phyloP scores from a whole-genome alignment of 1,140 invertebrate species.

The Neotoxoptera formosana region DNA sequence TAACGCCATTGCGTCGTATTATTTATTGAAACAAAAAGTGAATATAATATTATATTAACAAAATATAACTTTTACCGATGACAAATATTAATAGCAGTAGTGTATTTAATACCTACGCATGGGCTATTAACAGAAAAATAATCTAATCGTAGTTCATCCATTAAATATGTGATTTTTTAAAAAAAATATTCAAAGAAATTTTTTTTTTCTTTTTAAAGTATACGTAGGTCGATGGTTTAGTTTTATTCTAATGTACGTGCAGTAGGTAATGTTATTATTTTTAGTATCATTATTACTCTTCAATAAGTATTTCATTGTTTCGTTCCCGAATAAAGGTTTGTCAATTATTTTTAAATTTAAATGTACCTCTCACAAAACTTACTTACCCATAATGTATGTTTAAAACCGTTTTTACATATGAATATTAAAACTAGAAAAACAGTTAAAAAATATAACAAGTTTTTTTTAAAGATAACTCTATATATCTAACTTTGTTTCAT shows the following conservation, averaged over 20 bases:
- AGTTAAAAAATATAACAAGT: neutral
- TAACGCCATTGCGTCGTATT: neutral
- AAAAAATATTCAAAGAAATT: neutral
- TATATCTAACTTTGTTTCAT: neutral
- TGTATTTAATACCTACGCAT: neutral
- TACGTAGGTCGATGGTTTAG: neutral
- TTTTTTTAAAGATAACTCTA: neutral
- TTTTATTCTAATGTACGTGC: neutral
- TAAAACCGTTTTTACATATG: neutral
- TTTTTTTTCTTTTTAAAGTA: neutral
- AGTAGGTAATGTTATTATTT: neutral
- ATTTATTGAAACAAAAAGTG: neutral
- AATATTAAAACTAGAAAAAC: neutral
- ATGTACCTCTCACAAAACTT: neutral
- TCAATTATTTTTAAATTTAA: slow-evolving; percentile 2
- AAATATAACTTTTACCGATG: neutral
- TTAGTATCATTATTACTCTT: neutral
- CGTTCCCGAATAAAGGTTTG: neutral
- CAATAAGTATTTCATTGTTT: neutral
- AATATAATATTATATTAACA: neutral
- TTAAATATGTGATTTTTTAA: neutral
- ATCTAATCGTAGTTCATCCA: neutral
- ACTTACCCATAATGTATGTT: neutral
- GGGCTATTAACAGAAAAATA: neutral
- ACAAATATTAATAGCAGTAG: slow-evolving; percentile 17